phyloP scores from a whole-genome alignment of 2,113 vertebrate genomes.

The Grantiella picta region DNA sequence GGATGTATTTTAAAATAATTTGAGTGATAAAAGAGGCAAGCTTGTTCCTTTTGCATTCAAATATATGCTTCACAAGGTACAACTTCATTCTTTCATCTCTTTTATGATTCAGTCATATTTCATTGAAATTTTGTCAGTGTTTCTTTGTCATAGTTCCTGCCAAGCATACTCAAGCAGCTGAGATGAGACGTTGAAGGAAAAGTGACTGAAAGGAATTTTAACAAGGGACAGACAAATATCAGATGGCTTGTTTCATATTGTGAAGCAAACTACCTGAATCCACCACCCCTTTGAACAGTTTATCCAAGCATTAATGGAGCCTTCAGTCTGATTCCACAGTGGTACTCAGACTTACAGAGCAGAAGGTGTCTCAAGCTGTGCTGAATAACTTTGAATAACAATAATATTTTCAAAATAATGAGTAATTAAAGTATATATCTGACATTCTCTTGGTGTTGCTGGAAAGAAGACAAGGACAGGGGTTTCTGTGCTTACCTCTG shows the following conservation, averaged over 20 bases:
- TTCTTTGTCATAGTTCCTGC: constrained; percentile 20
- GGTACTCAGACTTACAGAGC: not conserved
- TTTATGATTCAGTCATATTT: constrained; percentile 11
- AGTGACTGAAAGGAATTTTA: constrained; percentile 25
- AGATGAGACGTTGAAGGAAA: constrained; percentile 21
- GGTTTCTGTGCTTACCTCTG: not conserved
- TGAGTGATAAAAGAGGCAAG: not conserved
- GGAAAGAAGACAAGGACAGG: not conserved
- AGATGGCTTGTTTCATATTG: not conserved
- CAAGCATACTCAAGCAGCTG: constrained; percentile 18
- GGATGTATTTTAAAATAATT: constrained; percentile 24
- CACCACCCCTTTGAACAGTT: not conserved
- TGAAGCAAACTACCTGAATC: not conserved
- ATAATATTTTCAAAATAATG: not conserved
- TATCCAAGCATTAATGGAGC: not conserved
- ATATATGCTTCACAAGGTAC: not conserved
- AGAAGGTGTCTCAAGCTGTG: constrained; percentile 29
- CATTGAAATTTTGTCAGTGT: constrained; percentile 27
- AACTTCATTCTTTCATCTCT: constrained; percentile 20
- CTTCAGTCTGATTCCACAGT: not conserved
- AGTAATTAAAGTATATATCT: not conserved
- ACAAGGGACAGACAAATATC: constrained; percentile 8
- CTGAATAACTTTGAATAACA: not conserved
- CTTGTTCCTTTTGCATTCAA: constrained; percentile 8
- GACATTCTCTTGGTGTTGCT: not conserved